Evolutionary conservation across 30 jellyfish, hydroid and myxozoan genomes (phyloP).

Genomic region (Pseudorhiza aurosa): DNA sequence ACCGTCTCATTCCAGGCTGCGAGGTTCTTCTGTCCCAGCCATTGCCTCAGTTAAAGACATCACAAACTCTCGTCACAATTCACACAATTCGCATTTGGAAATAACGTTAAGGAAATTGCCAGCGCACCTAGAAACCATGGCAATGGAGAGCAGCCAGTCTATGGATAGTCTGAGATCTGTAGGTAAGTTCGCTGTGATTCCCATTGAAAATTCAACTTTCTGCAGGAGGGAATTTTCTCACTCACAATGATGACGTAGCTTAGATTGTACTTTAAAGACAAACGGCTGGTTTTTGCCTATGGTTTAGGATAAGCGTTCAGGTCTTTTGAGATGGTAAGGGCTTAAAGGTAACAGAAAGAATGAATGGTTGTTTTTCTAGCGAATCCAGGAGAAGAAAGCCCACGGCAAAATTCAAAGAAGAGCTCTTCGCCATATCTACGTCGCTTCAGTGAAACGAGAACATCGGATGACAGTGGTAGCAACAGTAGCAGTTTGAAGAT

Average conservation of each 20-base stretch:
- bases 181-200: conserved; percentile 30
- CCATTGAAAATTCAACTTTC: no score
- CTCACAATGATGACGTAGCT: no score
- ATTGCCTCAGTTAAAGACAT: conserved; percentile 35
- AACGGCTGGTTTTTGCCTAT: no score
- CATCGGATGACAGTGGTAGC: conserved; percentile 75
- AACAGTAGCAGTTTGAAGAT: conserved; percentile 45
- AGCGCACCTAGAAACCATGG: conserved; percentile 63
- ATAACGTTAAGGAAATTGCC: conserved; percentile 59
- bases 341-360: no score
- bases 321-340: no score
- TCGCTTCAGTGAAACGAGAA: conserved; percentile 47
- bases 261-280: no score
- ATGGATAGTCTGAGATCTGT: conserved; percentile 36
- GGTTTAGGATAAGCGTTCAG: no score
- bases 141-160: conserved; percentile 40
- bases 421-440: conserved; percentile 48
- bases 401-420: conserved; percentile 22
- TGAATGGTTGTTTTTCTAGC: no score
- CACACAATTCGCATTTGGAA: conserved; percentile 44
- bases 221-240: no score
- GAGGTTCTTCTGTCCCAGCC: conserved; percentile 84
- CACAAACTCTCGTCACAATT: conserved; percentile 36
- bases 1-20: conserved; percentile 54
- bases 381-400: conserved; percentile 64